Evolutionary conservation across 2,888 invertebrate genomes (phyloP).

Genomic region (Stictocephala bisonia): DNA sequence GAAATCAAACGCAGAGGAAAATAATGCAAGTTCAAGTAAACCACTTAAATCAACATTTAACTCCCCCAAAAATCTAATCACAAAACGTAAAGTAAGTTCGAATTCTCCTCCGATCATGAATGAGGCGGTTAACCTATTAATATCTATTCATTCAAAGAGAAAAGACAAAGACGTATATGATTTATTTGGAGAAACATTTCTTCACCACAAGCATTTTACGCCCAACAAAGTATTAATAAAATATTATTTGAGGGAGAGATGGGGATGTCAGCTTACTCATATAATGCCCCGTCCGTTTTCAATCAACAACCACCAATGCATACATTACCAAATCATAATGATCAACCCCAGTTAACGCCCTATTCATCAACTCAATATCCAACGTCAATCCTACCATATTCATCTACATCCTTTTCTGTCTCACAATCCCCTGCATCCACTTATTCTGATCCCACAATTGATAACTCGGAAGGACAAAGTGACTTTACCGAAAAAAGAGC

Average conservation of each 20-base stretch:
- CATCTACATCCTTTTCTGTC: constrained; percentile 6
- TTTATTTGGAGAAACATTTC: constrained; percentile 30
- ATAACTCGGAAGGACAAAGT: background rate
- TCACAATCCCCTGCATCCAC: background rate
- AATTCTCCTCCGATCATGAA: constrained; percentile 32
- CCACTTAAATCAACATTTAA: constrained; percentile 17
- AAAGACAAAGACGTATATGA: constrained; percentile 21
- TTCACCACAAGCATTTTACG: constrained; percentile 21
- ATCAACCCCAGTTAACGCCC: constrained; percentile 16
- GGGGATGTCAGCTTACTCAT: constrained; percentile 12
- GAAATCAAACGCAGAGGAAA: background rate
- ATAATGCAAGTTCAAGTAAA: constrained; percentile 16
- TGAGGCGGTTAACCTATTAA: constrained; percentile 41
- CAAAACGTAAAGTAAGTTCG: constrained; percentile 4
- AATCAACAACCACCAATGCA: no score
- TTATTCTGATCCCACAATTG: background rate
- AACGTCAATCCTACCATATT: background rate
- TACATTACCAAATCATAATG: no score
- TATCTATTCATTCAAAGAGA: constrained; percentile 41
- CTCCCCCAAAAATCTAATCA: constrained; percentile 24
- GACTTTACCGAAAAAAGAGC: constrained; percentile 1
- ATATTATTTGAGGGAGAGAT: constrained; percentile 46
- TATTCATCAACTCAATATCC: background rate
- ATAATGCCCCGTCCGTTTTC: background rate
- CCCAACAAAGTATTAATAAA: constrained; percentile 42